A percentile compares a stretch with the other conserved stretches of the same genome.
Evolutionary conservation across 2,888 invertebrate species (phyloP).

Genomic region (Melikaiella ostensackeni): DNA sequence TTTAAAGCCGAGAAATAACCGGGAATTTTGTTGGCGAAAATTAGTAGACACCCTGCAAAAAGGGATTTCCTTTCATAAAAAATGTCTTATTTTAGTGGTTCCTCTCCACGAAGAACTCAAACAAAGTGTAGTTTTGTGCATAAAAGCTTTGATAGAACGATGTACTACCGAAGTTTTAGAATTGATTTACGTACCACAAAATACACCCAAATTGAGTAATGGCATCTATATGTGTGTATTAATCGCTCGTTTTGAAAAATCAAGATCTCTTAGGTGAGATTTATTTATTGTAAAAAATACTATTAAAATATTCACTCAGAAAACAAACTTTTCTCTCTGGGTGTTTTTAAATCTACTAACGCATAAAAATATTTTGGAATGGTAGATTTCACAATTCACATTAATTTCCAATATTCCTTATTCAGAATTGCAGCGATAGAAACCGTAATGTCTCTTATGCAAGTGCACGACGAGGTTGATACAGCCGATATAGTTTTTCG

Average conservation of each 20-base stretch:
- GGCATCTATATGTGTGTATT: slow-evolving; percentile 83
- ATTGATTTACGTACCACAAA: slow-evolving; percentile 79
- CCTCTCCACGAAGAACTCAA: slow-evolving; percentile 83
- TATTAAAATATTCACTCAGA: no score
- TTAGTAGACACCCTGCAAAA: no score
- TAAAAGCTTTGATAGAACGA: slow-evolving; percentile 78
- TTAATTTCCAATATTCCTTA: slow-evolving; percentile 65
- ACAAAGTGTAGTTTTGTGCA: slow-evolving; percentile 79
- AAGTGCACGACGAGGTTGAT: slow-evolving; percentile 80
- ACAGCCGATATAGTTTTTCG: slow-evolving; percentile 79
- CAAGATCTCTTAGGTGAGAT: slow-evolving; percentile 81
- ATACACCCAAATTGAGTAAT: slow-evolving; percentile 82
- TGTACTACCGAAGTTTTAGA: slow-evolving; percentile 79
- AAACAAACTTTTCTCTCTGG: slow-evolving; percentile 2
- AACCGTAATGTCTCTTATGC: slow-evolving; percentile 82
- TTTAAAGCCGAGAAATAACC: no score
- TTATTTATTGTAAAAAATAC: slow-evolving; percentile 5
- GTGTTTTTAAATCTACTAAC: slow-evolving; percentile 3
- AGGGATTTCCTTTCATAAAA: slow-evolving; percentile 20
- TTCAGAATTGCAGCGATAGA: slow-evolving; percentile 79
- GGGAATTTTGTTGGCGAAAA: no score
- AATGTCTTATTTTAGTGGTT: slow-evolving; percentile 77
- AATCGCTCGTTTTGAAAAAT: slow-evolving; percentile 83
- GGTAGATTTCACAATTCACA: background rate
- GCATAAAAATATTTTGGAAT: background rate